phyloP scores from a whole-genome alignment of 2,888 invertebrate genomes.

The Myathropa florea region DNA sequence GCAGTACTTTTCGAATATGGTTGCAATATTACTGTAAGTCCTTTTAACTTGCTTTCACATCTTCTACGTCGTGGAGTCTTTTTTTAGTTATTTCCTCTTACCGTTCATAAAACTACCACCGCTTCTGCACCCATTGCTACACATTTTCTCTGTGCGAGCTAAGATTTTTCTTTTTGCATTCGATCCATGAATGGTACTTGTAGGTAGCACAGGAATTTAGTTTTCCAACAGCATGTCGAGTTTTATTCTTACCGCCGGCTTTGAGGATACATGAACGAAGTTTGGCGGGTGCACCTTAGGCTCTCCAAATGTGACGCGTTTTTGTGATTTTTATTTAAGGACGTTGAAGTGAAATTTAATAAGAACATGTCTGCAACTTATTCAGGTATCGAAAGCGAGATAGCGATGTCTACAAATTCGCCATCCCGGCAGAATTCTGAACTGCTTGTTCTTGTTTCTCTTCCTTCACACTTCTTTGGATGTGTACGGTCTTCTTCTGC shows the following conservation, averaged over 20 bases:
- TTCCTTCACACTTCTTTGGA: neutral
- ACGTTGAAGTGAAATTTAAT: constrained; percentile 59
- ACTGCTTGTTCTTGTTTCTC: too few relatives aligned
- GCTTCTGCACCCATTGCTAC: neutral
- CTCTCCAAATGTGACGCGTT: constrained; percentile 38
- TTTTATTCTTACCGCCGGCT: neutral
- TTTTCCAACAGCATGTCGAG: neutral
- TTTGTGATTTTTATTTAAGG: neutral
- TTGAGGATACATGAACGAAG: neutral
- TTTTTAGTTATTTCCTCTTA: constrained; percentile 16
- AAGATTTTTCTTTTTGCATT: neutral
- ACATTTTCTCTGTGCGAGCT: neutral
- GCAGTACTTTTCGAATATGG: constrained; percentile 22
- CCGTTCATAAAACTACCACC: neutral
- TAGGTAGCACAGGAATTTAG: neutral
- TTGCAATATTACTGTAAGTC: neutral
- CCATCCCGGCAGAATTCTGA: constrained; percentile 12
- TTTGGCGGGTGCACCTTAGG: constrained; percentile 25
- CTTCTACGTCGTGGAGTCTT: constrained; percentile 20
- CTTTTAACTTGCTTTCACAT: constrained; percentile 43
- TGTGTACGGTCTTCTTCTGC: neutral
- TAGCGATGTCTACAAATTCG: neutral
- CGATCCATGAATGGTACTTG: neutral
- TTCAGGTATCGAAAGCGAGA: constrained; percentile 6
- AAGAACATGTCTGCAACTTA: constrained; percentile 59